A percentile compares a stretch with the other conserved stretches of the same genome.
These are phyloP conservation scores for Andrena bucephala DNA, from an alignment of 2,888 invertebrate species.

Conservation along the genomic window DNA sequence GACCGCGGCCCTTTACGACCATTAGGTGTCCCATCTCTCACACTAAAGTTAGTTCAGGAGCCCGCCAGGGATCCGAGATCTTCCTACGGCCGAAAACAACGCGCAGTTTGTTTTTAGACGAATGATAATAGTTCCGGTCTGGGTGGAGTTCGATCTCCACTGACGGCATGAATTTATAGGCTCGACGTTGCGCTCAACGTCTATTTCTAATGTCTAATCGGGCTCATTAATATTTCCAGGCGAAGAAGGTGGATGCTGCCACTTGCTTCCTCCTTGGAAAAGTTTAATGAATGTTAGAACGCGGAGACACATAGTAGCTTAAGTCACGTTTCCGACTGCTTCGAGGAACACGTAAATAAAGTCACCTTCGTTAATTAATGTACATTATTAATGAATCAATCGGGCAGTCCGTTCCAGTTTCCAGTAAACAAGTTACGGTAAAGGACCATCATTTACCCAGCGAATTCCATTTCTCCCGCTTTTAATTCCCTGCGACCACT, in stretches of 20 bases:
- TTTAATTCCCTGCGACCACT: no score
- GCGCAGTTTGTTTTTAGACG: conserved; percentile 47
- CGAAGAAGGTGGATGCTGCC: neutral
- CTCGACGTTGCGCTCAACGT: neutral
- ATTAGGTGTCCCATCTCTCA: conserved; percentile 62
- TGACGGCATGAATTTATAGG: conserved; percentile 1
- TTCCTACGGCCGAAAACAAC: conserved; percentile 4
- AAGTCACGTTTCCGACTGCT: neutral
- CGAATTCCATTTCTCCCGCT: neutral
- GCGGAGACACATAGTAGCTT: neutral
- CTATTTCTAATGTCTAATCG: neutral
- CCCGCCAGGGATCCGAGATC: conserved; percentile 17
- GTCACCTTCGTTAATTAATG: conserved; percentile 2
- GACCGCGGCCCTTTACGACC: conserved; percentile 56
- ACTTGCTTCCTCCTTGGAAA: neutral
- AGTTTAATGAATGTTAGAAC: neutral
- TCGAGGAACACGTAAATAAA: neutral
- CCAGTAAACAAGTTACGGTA: conserved; percentile 35
- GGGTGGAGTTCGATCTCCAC: neutral
- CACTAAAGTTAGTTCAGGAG: conserved; percentile 66
- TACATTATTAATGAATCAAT: conserved; percentile 42
- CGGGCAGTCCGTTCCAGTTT: conserved; percentile 6
- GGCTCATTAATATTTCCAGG: neutral
- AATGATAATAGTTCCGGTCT: conserved; percentile 39
- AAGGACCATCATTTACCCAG: neutral